Evolutionary conservation across 64 coral and sea anemone species (phyloP).

Genomic region (Catalaphyllia jardinei): DNA sequence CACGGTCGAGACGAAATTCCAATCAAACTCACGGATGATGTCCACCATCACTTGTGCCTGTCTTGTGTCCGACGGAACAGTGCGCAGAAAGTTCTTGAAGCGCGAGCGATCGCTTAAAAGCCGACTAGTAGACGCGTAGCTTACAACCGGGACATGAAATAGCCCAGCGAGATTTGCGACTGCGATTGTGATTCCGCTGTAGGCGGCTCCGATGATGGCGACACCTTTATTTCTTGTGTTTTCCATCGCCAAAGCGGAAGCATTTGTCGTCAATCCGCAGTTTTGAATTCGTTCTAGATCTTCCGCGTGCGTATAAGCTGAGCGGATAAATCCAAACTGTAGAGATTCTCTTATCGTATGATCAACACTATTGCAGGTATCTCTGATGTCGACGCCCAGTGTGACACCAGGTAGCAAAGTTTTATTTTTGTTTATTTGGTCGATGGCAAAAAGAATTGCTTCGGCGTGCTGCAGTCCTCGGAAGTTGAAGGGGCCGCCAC

Average conservation of each 20-base stretch:
- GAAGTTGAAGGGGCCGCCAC: constrained; percentile 21
- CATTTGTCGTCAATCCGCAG: background rate
- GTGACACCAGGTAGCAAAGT: constrained; percentile 30
- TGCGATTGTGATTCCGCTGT: constrained; percentile 74
- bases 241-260: background rate
- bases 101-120: constrained; percentile 61
- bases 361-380: constrained; percentile 49
- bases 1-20: constrained; percentile 66
- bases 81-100: constrained; percentile 72
- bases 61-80: constrained; percentile 70
- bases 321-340: constrained; percentile 23
- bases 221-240: constrained; percentile 30
- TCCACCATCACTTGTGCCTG: constrained; percentile 71
- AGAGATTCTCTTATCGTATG: constrained; percentile 40
- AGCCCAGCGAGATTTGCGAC: constrained; percentile 59
- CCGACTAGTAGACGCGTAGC: constrained; percentile 78
- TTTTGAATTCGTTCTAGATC: background rate
- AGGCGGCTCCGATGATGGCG: constrained; percentile 66
- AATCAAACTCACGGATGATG: constrained; percentile 52
- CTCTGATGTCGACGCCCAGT: constrained; percentile 48
- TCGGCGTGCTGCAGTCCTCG: constrained; percentile 27
- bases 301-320: background rate
- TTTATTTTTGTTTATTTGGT: constrained; percentile 36
- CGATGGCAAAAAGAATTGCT: constrained; percentile 44
- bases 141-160: constrained; percentile 74